phyloP scores from a whole-genome alignment of 2,113 vertebrate genomes.

The Mormyrus lacerda region DNA sequence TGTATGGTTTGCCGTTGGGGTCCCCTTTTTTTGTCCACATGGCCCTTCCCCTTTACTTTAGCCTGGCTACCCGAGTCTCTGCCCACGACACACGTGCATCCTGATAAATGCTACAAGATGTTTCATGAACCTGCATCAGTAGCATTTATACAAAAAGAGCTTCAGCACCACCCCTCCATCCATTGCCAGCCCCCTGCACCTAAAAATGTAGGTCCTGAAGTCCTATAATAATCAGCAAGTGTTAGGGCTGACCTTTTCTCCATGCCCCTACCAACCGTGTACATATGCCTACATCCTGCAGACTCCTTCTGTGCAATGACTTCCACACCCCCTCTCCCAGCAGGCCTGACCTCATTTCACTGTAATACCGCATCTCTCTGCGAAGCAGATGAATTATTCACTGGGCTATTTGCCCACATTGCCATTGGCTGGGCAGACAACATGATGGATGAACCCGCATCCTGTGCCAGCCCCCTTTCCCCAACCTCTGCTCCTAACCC shows the following conservation, averaged over 20 bases:
- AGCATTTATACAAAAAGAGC: background rate
- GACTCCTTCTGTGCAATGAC: background rate
- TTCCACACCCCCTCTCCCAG: too few species aligned
- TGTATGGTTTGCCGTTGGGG: too few species aligned
- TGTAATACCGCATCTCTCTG: background rate
- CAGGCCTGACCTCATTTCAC: background rate
- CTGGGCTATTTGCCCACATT: conserved; percentile 55
- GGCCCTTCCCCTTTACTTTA: background rate
- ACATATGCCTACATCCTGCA: background rate
- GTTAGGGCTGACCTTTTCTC: background rate
- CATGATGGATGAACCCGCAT: conserved; percentile 22
- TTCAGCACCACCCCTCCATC: background rate
- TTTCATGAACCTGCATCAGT: background rate
- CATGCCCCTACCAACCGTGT: background rate
- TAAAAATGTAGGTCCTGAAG: background rate
- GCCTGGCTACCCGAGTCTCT: background rate
- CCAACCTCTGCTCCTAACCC: background rate
- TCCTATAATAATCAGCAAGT: background rate
- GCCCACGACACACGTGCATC: background rate
- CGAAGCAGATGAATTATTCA: conserved; percentile 63
- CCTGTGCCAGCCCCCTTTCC: background rate
- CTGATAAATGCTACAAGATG: background rate
- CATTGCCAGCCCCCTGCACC: background rate
- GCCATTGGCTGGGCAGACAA: conserved; percentile 50
- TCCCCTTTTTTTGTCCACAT: background rate